A percentile compares a stretch with the other conserved stretches of the same genome.
Evolutionary conservation across 2,113 vertebrate genomes (phyloP).

Genomic region (Xyrauchen texanus): DNA sequence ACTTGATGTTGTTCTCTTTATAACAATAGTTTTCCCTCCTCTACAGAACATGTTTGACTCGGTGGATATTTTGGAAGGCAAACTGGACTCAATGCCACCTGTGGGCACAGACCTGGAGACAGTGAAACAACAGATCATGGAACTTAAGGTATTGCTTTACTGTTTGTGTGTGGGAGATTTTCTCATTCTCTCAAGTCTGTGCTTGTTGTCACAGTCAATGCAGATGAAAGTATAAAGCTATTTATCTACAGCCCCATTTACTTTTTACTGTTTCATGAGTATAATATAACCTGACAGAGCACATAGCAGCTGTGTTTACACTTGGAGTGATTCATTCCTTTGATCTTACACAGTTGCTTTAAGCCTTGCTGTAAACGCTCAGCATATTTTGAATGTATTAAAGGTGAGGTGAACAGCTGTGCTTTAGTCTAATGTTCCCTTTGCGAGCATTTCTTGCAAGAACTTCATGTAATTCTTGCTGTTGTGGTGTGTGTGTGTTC

Average conservation of each 20-base stretch:
- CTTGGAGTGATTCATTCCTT: constrained; percentile 16
- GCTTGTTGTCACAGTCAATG: constrained; percentile 9
- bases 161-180: constrained; percentile 29
- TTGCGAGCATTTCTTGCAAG: background rate
- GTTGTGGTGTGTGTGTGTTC: background rate
- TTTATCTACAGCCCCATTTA: constrained; percentile 20
- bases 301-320: constrained; percentile 63
- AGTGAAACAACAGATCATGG: constrained; percentile 97
- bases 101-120: constrained; percentile 96
- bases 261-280: constrained; percentile 27
- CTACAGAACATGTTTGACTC: constrained; percentile 94
- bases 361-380: constrained; percentile 1
- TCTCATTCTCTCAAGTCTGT: background rate
- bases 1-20: constrained; percentile 33
- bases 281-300: constrained; percentile 21
- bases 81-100: constrained; percentile 93
- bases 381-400: background rate
- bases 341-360: constrained; percentile 35
- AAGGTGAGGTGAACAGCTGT: constrained; percentile 2
- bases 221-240: constrained; percentile 37
- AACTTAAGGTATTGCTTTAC: constrained; percentile 86
- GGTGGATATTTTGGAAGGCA: constrained; percentile 92
- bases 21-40: constrained; percentile 52
- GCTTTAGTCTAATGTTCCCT: background rate
- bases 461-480: background rate